These are phyloP conservation scores for Pagrus major DNA, from an alignment of 2,113 vertebrate species.

Conservation along the genomic window DNA sequence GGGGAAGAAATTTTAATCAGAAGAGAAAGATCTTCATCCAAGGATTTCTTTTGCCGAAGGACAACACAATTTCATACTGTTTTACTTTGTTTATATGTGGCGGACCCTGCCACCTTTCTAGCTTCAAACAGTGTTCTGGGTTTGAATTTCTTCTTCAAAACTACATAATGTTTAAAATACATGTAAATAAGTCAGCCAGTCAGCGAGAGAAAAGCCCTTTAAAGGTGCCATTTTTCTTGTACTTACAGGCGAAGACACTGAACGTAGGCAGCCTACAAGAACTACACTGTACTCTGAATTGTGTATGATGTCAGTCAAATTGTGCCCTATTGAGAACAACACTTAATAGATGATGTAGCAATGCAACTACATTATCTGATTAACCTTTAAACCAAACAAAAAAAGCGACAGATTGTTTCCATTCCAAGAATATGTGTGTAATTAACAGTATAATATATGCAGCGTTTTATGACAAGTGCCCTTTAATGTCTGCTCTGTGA, in stretches of 20 bases:
- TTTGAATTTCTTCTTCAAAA: too few species aligned
- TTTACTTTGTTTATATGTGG: too few species aligned
- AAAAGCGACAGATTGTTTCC: slow-evolving; percentile 33
- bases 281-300: not conserved
- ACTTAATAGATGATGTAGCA: slow-evolving; percentile 1
- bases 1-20: too few species aligned
- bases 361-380: slow-evolving; percentile 35
- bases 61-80: too few species aligned
- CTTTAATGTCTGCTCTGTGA: slow-evolving; percentile 60
- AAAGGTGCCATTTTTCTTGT: not conserved
- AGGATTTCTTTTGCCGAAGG: too few species aligned
- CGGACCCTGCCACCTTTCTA: too few species aligned
- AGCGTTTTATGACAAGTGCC: slow-evolving; percentile 44
- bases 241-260: not conserved
- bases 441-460: slow-evolving; percentile 53
- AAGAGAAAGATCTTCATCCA: too few species aligned
- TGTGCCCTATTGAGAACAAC: not conserved
- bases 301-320: not conserved
- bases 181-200: not conserved
- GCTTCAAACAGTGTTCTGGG: too few species aligned
- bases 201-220: not conserved
- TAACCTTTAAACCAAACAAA: slow-evolving; percentile 36
- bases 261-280: not conserved
- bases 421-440: slow-evolving; percentile 35
- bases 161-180: not conserved